Conservation (phyloP, 2,888 invertebrate genomes). For the Anticlea derivata region DNA sequence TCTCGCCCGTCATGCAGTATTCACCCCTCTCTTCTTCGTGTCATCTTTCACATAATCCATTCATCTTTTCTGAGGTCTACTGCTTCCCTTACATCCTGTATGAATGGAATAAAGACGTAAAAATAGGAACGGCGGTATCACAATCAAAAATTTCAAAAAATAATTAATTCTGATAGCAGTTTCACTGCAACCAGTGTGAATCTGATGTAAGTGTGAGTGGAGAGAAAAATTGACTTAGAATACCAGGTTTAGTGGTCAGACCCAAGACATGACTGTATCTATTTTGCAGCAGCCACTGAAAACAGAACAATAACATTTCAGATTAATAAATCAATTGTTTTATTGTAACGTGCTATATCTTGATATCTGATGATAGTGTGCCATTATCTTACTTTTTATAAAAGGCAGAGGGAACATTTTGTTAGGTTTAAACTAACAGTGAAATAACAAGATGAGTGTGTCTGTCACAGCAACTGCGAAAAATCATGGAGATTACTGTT, state of each 20-base stretch:
- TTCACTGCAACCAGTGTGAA: no score
- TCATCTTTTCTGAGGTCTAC: no score
- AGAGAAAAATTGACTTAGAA: no score
- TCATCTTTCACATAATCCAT: no score
- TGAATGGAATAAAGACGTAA: no score
- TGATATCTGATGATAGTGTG: conserved; percentile 31
- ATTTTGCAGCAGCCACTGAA: conserved; percentile 13
- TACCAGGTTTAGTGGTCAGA: not conserved
- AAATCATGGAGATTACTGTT: conserved; percentile 24
- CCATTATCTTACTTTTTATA: conserved; percentile 34
- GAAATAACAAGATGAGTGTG: conserved; percentile 23
- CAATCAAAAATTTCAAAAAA: no score
- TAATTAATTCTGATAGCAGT: no score
- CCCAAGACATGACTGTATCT: not conserved
- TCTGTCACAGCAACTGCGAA: not conserved
- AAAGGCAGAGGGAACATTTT: conserved; percentile 22
- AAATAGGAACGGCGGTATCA: no score
- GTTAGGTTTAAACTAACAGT: conserved; percentile 41
- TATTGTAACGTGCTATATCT: conserved; percentile 47
- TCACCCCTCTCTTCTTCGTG: no score
- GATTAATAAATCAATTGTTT: conserved; percentile 41
- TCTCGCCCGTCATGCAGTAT: no score
- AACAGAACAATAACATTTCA: conserved; percentile 17
- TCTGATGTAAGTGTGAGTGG: no score
- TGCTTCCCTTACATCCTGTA: no score